Evolutionary conservation across 2,113 vertebrate genomes (phyloP).

Genomic region (Pogonocichla stellata): DNA sequence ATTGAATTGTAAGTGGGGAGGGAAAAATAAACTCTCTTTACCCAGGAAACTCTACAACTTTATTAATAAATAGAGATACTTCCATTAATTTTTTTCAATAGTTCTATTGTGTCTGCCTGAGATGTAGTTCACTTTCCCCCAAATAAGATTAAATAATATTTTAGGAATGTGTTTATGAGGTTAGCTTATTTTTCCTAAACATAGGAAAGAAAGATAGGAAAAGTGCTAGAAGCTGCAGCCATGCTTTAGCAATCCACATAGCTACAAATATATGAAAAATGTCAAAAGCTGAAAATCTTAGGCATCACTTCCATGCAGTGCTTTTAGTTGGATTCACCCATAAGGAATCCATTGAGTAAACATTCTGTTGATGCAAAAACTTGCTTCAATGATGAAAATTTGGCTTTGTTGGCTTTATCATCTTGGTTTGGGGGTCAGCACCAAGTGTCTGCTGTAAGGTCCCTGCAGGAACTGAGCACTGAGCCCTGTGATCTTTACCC

Average conservation of each 20-base stretch:
- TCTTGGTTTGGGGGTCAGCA: neutral
- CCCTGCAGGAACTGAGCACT: neutral
- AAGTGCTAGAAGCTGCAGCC: neutral
- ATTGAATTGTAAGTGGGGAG: neutral
- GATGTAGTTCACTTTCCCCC: neutral
- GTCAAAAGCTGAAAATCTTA: neutral
- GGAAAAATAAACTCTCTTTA: neutral
- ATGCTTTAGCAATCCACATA: fast-evolving
- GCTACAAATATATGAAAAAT: neutral
- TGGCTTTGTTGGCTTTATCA: neutral
- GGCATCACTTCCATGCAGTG: neutral
- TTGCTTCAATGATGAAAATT: neutral
- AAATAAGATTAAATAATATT: neutral
- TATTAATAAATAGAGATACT: too few species aligned
- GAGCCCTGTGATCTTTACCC: neutral
- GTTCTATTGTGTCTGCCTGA: neutral
- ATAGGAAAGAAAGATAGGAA: neutral
- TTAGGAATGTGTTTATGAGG: neutral
- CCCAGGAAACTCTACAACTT: neutral
- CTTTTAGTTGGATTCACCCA: neutral
- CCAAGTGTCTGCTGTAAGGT: too few species aligned
- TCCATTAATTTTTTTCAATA: neutral
- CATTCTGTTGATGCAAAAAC: fast-evolving
- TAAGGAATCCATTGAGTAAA: neutral
- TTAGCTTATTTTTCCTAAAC: neutral